Evolutionary conservation across 2,113 vertebrate species (phyloP).

Genomic region (Zosterops hypoxanthus): DNA sequence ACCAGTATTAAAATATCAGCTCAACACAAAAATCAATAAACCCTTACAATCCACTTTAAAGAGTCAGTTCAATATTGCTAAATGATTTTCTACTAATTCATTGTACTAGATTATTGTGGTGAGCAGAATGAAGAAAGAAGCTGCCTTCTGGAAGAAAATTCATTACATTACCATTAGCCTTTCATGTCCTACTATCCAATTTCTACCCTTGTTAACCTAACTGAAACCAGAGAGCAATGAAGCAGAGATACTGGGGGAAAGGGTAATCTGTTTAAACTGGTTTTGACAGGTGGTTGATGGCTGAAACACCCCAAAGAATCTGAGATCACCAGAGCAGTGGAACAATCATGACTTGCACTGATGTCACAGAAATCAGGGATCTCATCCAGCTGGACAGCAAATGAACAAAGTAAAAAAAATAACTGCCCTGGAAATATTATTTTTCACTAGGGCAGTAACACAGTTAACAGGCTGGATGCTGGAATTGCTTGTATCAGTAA

Average conservation of each 20-base stretch:
- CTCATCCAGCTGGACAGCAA: neutral
- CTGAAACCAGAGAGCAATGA: neutral
- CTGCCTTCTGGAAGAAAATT: neutral
- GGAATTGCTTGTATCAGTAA: neutral
- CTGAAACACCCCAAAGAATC: neutral
- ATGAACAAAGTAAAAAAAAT: neutral
- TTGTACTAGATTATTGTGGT: neutral
- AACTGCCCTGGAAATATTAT: neutral
- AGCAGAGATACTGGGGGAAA: neutral
- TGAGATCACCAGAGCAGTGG: neutral
- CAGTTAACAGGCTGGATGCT: neutral
- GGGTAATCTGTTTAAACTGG: neutral
- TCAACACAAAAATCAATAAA: slow-evolving; percentile 38
- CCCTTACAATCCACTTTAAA: neutral
- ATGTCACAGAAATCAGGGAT: neutral
- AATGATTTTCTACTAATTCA: neutral
- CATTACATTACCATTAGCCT: neutral
- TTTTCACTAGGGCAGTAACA: neutral
- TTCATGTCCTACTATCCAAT: neutral
- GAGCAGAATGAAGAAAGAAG: neutral
- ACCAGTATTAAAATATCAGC: neutral
- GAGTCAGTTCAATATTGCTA: neutral
- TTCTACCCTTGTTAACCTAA: neutral
- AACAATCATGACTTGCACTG: neutral
- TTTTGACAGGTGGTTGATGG: neutral